Conservation (phyloP, 2,888 invertebrate genomes). For the Parnassius apollo region DNA sequence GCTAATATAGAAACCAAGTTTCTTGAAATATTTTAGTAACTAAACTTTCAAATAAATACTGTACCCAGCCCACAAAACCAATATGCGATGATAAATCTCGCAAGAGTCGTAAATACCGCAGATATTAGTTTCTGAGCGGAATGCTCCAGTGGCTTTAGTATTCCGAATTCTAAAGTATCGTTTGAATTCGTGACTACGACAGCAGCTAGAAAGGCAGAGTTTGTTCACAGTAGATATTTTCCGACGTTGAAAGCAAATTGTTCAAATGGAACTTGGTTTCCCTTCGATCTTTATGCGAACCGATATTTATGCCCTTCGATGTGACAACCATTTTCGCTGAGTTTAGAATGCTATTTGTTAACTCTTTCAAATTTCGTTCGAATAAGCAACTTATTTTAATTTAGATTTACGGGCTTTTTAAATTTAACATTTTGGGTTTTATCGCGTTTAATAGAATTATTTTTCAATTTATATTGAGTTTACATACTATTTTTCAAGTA, state of each 20-base stretch:
- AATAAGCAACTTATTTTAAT: no score
- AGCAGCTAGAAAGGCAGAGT: neutral
- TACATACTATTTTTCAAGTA: no score
- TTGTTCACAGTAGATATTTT: neutral
- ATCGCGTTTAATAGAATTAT: no score
- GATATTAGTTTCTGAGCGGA: conserved; percentile 16
- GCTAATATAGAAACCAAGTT: no score
- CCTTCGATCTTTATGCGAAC: neutral
- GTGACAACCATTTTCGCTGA: neutral
- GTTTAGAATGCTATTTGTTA: neutral
- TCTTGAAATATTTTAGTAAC: no score
- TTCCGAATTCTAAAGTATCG: conserved; percentile 8
- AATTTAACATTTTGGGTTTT: no score
- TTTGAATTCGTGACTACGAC: neutral
- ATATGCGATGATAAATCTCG: conserved; percentile 12
- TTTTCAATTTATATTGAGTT: no score
- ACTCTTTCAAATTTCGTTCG: conserved; percentile 1
- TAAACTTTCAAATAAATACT: no score
- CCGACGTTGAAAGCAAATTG: neutral
- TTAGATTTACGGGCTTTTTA: no score
- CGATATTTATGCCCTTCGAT: neutral
- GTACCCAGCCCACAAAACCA: neutral
- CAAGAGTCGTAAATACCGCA: neutral
- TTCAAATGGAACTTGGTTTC: neutral
- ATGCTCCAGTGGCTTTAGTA: conserved; percentile 4